Percentiles rank a stretch among this genome's conserved stretches.
These are phyloP conservation scores for Cassiopea andromeda DNA, from an alignment of 30 jellyfish, hydroid and myxozoan species.

Conservation along the genomic window DNA sequence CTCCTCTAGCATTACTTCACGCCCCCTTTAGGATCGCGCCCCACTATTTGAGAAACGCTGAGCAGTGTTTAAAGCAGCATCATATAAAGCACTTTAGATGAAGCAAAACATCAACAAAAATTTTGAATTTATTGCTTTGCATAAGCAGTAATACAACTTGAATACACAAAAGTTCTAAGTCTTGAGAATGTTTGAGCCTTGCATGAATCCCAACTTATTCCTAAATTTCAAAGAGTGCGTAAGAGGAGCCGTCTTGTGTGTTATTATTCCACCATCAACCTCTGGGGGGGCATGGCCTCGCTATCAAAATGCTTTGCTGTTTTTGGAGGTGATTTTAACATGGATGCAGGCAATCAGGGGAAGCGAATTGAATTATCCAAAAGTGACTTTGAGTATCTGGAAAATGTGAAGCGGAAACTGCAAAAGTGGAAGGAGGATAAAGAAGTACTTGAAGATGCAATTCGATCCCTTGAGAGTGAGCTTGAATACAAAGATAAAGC, in stretches of 20 bases:
- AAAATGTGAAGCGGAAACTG: slow-evolving; percentile 9
- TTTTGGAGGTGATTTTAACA: background rate
- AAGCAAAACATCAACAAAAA: no score
- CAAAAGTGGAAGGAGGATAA: slow-evolving; percentile 25
- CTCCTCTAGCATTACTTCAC: no score
- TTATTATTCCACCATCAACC: background rate
- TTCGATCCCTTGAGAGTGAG: background rate
- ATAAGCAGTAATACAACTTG: no score
- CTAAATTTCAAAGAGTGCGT: background rate
- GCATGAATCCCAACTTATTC: no score
- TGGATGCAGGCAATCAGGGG: background rate
- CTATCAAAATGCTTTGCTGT: background rate
- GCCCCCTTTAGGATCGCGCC: no score
- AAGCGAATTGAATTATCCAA: background rate
- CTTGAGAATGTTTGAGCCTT: no score
- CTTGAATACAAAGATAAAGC: background rate
- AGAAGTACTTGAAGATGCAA: background rate
- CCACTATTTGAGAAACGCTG: no score
- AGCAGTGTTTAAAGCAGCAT: no score
- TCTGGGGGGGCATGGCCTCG: background rate
- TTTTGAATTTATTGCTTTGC: no score
- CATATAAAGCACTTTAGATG: no score
- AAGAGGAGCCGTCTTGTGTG: background rate
- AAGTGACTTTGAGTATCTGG: slow-evolving; percentile 12
- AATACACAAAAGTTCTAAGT: no score